These are phyloP conservation scores for Seira musarum DNA, from an alignment of 2,888 invertebrate species.

Conservation along the genomic window DNA sequence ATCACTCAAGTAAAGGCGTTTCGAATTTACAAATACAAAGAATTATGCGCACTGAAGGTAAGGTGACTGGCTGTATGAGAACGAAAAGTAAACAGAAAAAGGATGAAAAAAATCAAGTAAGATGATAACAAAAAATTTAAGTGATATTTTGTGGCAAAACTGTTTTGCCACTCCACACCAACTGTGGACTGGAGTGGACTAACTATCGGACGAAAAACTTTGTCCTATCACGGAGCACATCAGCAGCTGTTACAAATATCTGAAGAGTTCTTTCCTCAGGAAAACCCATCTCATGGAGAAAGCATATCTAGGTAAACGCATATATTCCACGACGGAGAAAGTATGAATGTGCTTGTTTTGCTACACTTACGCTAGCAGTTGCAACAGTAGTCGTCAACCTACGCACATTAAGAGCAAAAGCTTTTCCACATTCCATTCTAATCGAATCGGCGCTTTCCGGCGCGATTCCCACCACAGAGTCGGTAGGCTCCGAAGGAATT, in stretches of 20 bases:
- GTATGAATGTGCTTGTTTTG: too few relatives aligned
- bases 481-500: constrained; percentile 37
- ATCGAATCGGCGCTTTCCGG: constrained; percentile 58
- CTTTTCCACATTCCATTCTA: constrained; percentile 23
- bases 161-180: constrained; percentile 5
- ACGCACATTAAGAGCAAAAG: constrained; percentile 22
- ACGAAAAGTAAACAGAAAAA: neutral
- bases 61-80: neutral
- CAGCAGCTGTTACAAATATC: constrained; percentile 10
- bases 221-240: neutral
- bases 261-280: neutral
- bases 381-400: constrained; percentile 37
- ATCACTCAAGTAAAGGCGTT: too few relatives aligned
- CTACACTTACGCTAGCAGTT: too few relatives aligned
- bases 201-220: too few relatives aligned
- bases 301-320: too few relatives aligned
- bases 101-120: constrained; percentile 14
- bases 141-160: constrained; percentile 6
- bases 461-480: constrained; percentile 25
- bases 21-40: too few relatives aligned
- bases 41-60: too few relatives aligned
- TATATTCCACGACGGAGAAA: too few relatives aligned
- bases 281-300: too few relatives aligned
- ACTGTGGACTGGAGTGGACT: neutral
- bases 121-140: constrained; percentile 19